phyloP scores from a whole-genome alignment of 2,797 vertebrate species.

The Garrulus glandarius region DNA sequence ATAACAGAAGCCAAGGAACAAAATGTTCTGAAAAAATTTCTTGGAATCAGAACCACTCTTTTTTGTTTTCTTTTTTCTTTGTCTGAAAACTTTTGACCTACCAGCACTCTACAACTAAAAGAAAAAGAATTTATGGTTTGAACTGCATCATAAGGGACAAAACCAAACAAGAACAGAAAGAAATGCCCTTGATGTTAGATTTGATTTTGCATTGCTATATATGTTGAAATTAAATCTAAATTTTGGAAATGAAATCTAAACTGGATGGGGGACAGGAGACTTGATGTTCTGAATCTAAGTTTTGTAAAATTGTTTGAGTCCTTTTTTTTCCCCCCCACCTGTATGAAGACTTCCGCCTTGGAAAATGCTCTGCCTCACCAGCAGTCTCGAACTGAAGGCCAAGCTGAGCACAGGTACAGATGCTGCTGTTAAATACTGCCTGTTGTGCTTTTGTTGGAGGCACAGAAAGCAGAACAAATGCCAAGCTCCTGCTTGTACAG shows the following conservation, averaged over 20 bases:
- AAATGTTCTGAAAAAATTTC: neutral
- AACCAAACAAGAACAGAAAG: neutral
- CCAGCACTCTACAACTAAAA: neutral
- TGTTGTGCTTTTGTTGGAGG: neutral
- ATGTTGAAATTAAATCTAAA: neutral
- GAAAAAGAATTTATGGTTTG: neutral
- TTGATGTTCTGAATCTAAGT: neutral
- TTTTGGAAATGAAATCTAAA: neutral
- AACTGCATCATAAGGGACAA: neutral
- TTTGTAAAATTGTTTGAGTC: neutral
- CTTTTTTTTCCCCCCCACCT: neutral
- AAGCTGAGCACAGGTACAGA: neutral
- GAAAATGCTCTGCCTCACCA: neutral
- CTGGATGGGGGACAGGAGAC: neutral
- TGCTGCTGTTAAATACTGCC: neutral
- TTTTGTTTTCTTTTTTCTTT: neutral
- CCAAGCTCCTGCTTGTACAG: neutral
- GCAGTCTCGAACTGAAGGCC: neutral
- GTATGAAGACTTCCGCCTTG: neutral
- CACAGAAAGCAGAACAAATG: neutral
- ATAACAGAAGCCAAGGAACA: neutral
- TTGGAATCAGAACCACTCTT: neutral
- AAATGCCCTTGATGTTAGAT: neutral
- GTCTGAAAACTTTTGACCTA: neutral
- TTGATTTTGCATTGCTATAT: neutral